Evolutionary conservation across 2,888 invertebrate genomes (phyloP).

Genomic region (Cacoxenus indagator): DNA sequence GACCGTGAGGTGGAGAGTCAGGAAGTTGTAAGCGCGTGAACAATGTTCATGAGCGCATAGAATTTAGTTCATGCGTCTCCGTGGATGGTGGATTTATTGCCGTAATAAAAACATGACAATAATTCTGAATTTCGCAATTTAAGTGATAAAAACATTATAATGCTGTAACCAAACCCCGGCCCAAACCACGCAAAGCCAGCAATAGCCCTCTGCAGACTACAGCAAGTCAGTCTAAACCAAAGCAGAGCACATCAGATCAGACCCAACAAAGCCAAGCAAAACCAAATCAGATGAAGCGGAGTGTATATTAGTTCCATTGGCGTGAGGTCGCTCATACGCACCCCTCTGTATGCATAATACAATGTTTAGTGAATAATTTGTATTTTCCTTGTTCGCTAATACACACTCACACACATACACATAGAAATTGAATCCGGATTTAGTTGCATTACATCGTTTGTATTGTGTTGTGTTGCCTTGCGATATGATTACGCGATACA

Average conservation of each 20-base stretch:
- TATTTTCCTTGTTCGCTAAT: neutral
- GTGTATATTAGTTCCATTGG: too few species aligned
- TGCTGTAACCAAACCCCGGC: neutral
- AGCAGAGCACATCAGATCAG: neutral
- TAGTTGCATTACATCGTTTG: neutral
- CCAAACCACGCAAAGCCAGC: neutral
- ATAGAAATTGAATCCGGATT: slow-evolving; percentile 6
- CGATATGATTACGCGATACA: neutral
- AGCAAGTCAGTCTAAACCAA: neutral
- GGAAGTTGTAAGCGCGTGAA: neutral
- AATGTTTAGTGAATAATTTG: neutral
- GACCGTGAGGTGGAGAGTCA: neutral
- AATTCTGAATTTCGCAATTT: slow-evolving; percentile 5
- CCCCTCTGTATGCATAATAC: too few species aligned
- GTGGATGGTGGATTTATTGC: slow-evolving; percentile 8
- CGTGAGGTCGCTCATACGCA: too few species aligned
- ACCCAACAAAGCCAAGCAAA: too few species aligned
- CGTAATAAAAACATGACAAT: slow-evolving; percentile 17
- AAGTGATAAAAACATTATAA: slow-evolving; percentile 13
- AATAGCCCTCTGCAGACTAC: neutral
- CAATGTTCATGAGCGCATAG: neutral
- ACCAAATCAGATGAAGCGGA: too few species aligned
- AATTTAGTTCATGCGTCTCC: neutral
- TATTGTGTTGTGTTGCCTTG: neutral
- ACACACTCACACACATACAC: too few species aligned